phyloP scores from a whole-genome alignment of 2,113 vertebrate species.

The Scalopus aquaticus region DNA sequence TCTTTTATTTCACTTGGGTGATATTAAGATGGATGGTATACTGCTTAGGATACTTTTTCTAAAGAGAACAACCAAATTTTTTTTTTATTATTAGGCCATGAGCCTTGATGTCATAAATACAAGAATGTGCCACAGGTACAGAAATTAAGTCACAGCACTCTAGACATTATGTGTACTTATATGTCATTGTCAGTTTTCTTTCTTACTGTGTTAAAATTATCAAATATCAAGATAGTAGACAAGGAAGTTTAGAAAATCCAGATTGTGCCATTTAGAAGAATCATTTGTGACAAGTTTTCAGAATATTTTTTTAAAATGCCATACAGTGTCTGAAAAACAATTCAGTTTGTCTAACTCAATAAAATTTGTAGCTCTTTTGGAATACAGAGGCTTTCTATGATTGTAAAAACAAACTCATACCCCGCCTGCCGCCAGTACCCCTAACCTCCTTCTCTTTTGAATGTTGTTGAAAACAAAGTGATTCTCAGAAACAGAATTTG shows the following conservation, averaged over 20 bases:
- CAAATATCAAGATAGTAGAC: neutral
- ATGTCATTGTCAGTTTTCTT: neutral
- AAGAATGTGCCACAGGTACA: neutral
- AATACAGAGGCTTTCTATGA: constrained; percentile 57
- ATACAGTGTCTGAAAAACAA: neutral
- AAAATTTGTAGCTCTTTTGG: constrained; percentile 56
- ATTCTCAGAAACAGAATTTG: constrained; percentile 83
- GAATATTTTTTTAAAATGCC: neutral
- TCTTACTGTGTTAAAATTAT: constrained; percentile 23
- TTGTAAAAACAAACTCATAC: constrained; percentile 57
- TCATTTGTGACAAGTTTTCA: constrained; percentile 2
- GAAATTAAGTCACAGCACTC: neutral
- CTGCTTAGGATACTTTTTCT: neutral
- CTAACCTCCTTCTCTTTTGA: constrained; percentile 41
- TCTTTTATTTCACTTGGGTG: constrained; percentile 32
- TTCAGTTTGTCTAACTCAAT: constrained; percentile 23
- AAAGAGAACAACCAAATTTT: constrained; percentile 3
- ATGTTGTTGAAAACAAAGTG: constrained; percentile 70
- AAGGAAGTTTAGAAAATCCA: neutral
- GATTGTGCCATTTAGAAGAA: neutral
- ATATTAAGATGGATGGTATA: constrained; percentile 18
- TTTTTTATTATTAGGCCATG: constrained; percentile 43
- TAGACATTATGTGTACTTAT: neutral
- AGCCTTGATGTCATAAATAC: constrained; percentile 60
- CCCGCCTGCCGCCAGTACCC: neutral